phyloP scores from a whole-genome alignment of 2,113 vertebrate genomes.

The Leptosomus discolor region DNA sequence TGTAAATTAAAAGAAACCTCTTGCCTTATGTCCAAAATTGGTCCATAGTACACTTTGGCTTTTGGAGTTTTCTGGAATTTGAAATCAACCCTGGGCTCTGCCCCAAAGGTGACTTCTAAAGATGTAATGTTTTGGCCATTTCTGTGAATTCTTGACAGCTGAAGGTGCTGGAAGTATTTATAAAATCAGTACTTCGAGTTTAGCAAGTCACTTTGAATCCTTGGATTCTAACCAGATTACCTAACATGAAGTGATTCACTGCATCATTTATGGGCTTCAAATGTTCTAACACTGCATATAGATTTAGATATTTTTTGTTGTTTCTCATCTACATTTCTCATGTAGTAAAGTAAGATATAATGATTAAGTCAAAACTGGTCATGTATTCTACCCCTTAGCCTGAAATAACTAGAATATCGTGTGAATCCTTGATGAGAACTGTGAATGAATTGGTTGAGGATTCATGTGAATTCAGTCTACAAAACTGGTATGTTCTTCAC shows the following conservation, averaged over 20 bases:
- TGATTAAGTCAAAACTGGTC: background rate
- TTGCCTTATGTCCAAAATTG: background rate
- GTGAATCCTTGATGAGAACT: background rate
- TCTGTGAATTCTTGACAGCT: background rate
- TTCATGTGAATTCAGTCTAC: background rate
- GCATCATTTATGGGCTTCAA: background rate
- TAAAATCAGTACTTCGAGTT: background rate
- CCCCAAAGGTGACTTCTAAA: background rate
- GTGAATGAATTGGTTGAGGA: background rate
- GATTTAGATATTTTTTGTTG: background rate
- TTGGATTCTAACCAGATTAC: background rate
- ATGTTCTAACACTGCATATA: background rate
- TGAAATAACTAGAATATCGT: background rate
- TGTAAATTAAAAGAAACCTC: background rate
- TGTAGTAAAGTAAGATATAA: background rate
- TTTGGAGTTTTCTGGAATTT: background rate
- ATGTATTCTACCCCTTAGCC: background rate
- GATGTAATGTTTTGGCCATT: background rate
- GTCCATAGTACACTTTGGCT: background rate
- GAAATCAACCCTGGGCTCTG: background rate
- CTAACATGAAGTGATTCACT: background rate
- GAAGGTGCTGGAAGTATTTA: background rate
- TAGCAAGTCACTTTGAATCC: background rate
- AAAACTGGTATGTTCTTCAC: background rate
- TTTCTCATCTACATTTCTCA: background rate